Evolutionary conservation across 2,113 vertebrate species (phyloP).

Genomic region (Notothenia rossii): DNA sequence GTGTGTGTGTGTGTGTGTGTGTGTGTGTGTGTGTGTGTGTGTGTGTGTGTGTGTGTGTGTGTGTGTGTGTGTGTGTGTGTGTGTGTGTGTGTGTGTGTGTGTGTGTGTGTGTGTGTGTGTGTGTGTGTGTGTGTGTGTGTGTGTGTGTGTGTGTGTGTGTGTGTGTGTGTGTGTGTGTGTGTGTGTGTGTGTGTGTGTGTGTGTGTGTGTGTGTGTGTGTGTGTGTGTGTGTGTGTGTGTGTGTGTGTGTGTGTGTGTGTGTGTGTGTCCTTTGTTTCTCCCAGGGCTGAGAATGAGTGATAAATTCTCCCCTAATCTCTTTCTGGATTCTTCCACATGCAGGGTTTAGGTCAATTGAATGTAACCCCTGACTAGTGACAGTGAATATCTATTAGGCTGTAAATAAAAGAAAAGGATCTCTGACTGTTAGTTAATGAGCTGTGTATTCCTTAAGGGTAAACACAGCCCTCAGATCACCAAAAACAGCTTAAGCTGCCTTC

Average conservation of each 20-base stretch:
- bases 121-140: background rate
- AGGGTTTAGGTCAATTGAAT: slow-evolving; percentile 89
- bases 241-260: slow-evolving; percentile 22
- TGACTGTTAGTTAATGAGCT: slow-evolving; percentile 83
- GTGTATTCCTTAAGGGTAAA: slow-evolving; percentile 72
- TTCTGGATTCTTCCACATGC: slow-evolving; percentile 85
- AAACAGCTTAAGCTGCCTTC: slow-evolving; percentile 32
- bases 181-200: slow-evolving; percentile 35
- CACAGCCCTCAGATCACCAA: slow-evolving; percentile 63
- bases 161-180: too few species aligned
- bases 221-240: slow-evolving; percentile 29
- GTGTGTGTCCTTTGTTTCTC: slow-evolving; percentile 42
- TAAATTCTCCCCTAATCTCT: slow-evolving; percentile 88
- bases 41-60: background rate
- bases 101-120: slow-evolving; percentile 35
- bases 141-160: slow-evolving; percentile 35
- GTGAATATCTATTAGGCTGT: slow-evolving; percentile 88
- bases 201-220: slow-evolving; percentile 4
- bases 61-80: slow-evolving; percentile 34
- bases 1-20: slow-evolving; percentile 9
- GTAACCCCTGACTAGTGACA: slow-evolving; percentile 85
- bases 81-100: background rate
- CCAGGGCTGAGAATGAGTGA: slow-evolving; percentile 83
- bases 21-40: slow-evolving; percentile 34
- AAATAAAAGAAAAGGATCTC: slow-evolving; percentile 85